Percentiles rank a stretch among this genome's conserved stretches.
Conservation (phyloP, 2,888 invertebrate genomes). For the Diploptera punctata region DNA sequence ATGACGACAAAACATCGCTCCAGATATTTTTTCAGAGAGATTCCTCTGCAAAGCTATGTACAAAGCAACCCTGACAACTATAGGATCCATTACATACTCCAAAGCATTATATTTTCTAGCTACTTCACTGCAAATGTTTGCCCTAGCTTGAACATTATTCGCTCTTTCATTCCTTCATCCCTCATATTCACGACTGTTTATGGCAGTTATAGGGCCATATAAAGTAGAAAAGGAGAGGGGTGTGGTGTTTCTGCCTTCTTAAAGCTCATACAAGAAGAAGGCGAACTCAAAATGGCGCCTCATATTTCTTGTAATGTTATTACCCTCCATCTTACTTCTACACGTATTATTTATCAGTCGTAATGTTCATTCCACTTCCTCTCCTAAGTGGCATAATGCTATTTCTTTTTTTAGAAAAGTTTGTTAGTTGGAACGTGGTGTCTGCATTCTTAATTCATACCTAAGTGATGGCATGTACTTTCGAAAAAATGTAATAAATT, state of each 20-base stretch:
- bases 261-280: slow-evolving; percentile 17
- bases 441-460: neutral
- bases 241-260: neutral
- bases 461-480: too few relatives aligned
- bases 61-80: slow-evolving; percentile 6
- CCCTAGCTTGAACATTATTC: slow-evolving; percentile 5
- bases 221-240: slow-evolving; percentile 6
- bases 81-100: slow-evolving; percentile 2
- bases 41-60: neutral
- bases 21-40: neutral
- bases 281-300: slow-evolving; percentile 16
- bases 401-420: slow-evolving; percentile 7
- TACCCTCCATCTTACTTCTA: slow-evolving; percentile 17
- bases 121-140: slow-evolving; percentile 10
- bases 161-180: neutral
- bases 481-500: too few relatives aligned
- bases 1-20: neutral
- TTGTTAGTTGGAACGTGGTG: neutral
- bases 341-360: slow-evolving; percentile 26
- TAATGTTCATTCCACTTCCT: slow-evolving; percentile 12
- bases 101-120: neutral
- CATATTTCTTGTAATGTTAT: slow-evolving; percentile 27
- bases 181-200: slow-evolving; percentile 28
- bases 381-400: slow-evolving; percentile 24
- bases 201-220: slow-evolving; percentile 27